Percentiles rank a stretch among this genome's conserved stretches.
Evolutionary conservation across 2,888 invertebrate species (phyloP).

Genomic region (Mythimna loreyi): DNA sequence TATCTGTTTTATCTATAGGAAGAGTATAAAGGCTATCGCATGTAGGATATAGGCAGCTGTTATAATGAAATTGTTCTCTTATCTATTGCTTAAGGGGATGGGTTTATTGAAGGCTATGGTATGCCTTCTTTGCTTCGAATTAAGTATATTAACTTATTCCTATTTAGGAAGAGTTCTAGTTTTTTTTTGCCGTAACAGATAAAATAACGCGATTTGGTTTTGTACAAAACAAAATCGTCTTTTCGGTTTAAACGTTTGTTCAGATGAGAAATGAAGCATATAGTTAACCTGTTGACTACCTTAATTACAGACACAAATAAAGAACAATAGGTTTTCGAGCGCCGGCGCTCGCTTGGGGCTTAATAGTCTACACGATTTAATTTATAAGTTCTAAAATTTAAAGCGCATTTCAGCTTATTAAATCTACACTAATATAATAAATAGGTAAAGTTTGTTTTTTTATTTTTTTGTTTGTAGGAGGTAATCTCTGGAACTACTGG

Average conservation of each 20-base stretch:
- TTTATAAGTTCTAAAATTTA: background rate
- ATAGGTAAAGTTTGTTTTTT: too few species aligned
- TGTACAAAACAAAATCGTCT: too few species aligned
- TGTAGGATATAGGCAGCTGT: slow-evolving; percentile 49
- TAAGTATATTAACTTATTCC: slow-evolving; percentile 37
- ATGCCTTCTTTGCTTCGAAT: slow-evolving; percentile 26
- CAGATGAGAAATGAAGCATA: background rate
- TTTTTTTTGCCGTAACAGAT: background rate
- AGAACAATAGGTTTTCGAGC: too few species aligned
- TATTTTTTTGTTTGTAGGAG: too few species aligned
- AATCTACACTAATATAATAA: too few species aligned
- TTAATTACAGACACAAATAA: too few species aligned
- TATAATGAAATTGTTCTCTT: slow-evolving; percentile 61
- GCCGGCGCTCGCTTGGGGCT: too few species aligned
- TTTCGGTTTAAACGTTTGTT: background rate
- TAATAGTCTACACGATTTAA: background rate
- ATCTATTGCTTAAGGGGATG: slow-evolving; percentile 47
- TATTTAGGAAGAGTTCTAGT: background rate
- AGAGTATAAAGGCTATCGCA: slow-evolving; percentile 43
- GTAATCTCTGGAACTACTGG: too few species aligned
- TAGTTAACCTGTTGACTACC: too few species aligned
- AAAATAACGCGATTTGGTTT: background rate
- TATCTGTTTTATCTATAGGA: slow-evolving; percentile 59
- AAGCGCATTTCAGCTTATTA: too few species aligned
- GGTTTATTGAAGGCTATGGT: slow-evolving; percentile 45